Base-by-base conservation (phyloP, 2,888 invertebrate genomes). In the Cosmia pyralina region DNA sequence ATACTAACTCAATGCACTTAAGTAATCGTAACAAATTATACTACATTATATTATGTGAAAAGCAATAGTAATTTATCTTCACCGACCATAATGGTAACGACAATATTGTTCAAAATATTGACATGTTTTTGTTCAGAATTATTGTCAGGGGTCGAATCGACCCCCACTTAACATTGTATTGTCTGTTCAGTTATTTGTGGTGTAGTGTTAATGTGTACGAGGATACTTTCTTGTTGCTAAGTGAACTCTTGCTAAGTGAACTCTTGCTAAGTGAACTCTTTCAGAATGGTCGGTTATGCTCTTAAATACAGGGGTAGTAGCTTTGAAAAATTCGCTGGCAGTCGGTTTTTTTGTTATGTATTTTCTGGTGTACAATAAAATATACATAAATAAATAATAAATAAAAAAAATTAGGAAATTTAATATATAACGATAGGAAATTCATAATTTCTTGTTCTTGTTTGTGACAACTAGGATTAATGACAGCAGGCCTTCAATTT, bases 21-120 rank as follows among this genome's bases (percentile, higher is more conserved):
- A 90, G 87, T 90, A 90, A 94, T 93, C 92, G 89, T 88, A 91
- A 95, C 95, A 95, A 95, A 95, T 95, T 94, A 93, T 93, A 90
- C 89, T 92, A 92, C 89, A 92, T 92, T 92, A 92, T 91, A 87
- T 83, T 85, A 85, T 81, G 84, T 80, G 90, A 93, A 93, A 87
- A 84, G 92, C 91, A 85, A 91, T 84, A 92, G 93, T 92, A 93
- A 96, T 96, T 96, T 94, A 96, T 96, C 95, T 94, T 93, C 90
- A 77, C 91, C 82, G 84, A 88, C 94, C 95, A 96, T 95, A 96
- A 95, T 93, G 88, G 91, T 91, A 90, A 91, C 93, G 93, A 93
- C 91, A 94, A 94, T 91, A 94, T 94, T 95, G 95, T 96, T 92
- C 95, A 94, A 91, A 95, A 94, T 94, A 96, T 96, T 96, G 95